Evolutionary conservation across 2,797 vertebrate species (phyloP).

Genomic region (Cryptoprocta ferox): DNA sequence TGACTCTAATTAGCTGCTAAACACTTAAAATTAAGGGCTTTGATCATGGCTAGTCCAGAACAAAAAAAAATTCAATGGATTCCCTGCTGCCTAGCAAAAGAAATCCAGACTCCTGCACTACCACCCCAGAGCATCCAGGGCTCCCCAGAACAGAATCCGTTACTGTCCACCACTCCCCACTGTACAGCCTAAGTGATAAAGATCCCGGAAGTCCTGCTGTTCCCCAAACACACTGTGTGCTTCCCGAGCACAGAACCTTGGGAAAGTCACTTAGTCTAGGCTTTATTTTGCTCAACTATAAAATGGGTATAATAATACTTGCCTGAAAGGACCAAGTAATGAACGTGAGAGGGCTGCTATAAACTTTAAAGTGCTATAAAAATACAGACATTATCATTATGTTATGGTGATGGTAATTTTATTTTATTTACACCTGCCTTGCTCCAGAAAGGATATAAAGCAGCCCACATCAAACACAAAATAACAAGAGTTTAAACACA

Average conservation of each 20-base stretch:
- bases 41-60: background rate
- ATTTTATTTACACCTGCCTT: slow-evolving; percentile 48
- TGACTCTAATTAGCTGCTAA: background rate
- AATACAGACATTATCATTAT: slow-evolving; percentile 62
- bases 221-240: background rate
- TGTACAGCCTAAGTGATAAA: background rate
- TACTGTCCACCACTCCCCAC: background rate
- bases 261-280: slow-evolving; percentile 3
- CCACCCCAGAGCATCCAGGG: background rate
- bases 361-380: slow-evolving; percentile 73
- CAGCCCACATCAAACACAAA: slow-evolving; percentile 51
- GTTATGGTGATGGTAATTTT: slow-evolving; percentile 45
- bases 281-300: slow-evolving; percentile 65
- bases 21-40: slow-evolving; percentile 37
- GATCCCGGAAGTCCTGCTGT: background rate
- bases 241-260: background rate
- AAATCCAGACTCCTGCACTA: background rate
- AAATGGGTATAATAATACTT: slow-evolving; percentile 69
- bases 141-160: background rate
- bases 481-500: slow-evolving; percentile 46
- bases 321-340: slow-evolving; percentile 45
- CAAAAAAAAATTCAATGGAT: background rate
- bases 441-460: slow-evolving; percentile 35
- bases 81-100: background rate
- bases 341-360: slow-evolving; percentile 38